Evolutionary conservation across 1,140 invertebrate genomes (phyloP), one percentile per base, ranked within the genome.

Genomic region (Epicauta chinensis): DNA sequence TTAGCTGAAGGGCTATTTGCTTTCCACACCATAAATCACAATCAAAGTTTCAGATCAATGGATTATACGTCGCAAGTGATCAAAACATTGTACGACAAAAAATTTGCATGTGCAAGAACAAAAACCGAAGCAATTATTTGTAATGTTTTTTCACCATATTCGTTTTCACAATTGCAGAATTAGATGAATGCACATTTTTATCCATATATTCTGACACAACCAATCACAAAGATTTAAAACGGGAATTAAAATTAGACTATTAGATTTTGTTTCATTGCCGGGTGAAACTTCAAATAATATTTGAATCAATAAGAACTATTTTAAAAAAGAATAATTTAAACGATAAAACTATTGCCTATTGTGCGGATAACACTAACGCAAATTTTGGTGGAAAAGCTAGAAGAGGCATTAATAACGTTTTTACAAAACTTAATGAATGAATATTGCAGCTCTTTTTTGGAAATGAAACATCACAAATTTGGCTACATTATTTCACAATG

Each of bases 81-180:
- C 43, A 40, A 49, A 51, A 55, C 37, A 39, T 43, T 42, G 34
- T 53, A 52, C 39, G 39, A 59, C 39, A 51, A 52, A 53, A 59
- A 59, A 59, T 56, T 56, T 51, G 44, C 45, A 32, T 61, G 55
- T 35, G 45, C 49, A 23, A 32, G 55, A 53, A 60, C 53, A 40
- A 62, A 62, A 36, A 55, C 51, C 40, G 43, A 62, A 38, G 55
- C 58, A 44, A 60, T 60, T 45, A 45, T 53, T 15, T 23, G 15
- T 23, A 58, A 60, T 53, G 47, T 60, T 37, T 55, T 30, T 30
- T 30, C 29, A 30, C 29, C 29, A 30, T n/a, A n/a, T n/a, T n/a
- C n/a, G n/a, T n/a, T n/a, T n/a, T n/a, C n/a, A n/a, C n/a, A n/a
- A n/a, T n/a, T 30, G 10, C 29, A 32, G 42, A 55, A 41, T 50